Base-by-base conservation (phyloP, 2,113 vertebrate species). In the Brachyistius frenatus region DNA sequence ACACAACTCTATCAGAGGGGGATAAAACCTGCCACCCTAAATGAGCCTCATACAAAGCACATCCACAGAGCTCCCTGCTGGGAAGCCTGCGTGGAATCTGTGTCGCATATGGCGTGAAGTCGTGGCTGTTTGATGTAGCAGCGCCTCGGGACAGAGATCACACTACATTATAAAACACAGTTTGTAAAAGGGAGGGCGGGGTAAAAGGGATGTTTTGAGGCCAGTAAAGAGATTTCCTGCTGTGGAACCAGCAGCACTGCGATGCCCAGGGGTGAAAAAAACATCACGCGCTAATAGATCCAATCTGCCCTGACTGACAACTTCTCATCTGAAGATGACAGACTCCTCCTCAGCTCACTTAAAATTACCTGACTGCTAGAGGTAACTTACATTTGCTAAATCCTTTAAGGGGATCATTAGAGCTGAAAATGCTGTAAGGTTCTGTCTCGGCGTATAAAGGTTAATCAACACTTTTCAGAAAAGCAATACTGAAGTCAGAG, bases 101-200 rank as follows among this genome's bases (percentile, higher is more conserved):
- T 81, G 89, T 78, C 55, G 63, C 88, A 91, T 57, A 81, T 91
- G 85, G 81, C 3, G n/a, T 76, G 31, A 86, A 79, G 75, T 72
- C 7, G 11, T 41, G 86, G 58, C 77, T 41, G 80, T 93, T 91
- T 93, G 89, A 90, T 89, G 88, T 90, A 46, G 80, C 44, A 62
- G 83, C 36, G 85, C 91, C 93, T 77, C 50, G 9, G 83, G 93
- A 78, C 86, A 93, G 79, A 81, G 86, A 91, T 93, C 84, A 86
- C 92, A 91, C 88, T 89, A 88, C 78, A 89, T 86, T 91, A 91
- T 92, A 85, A 88, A 90, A 84, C 77, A 53, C 66, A 70, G 86
- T 93, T 88, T 80, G 81, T 88, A 88, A 90, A 91, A 84, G 32
- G 35, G 68, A 57, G 62, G 82, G 56, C 1, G 57, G 53, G 52